Conservation (phyloP, 1,140 invertebrate genomes). For the Odontomachus brunneus region DNA sequence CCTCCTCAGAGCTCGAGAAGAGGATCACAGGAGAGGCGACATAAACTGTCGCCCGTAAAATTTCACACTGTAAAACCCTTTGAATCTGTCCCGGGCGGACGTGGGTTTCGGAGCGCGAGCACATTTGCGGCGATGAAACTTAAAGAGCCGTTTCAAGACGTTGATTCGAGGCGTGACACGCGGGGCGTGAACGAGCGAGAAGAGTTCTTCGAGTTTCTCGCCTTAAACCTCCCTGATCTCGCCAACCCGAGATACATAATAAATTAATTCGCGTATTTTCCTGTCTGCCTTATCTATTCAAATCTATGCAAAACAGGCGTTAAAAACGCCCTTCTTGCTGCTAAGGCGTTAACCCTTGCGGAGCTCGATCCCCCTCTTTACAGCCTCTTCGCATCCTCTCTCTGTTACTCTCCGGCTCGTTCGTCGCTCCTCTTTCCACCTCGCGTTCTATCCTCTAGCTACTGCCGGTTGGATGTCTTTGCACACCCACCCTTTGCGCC, state of each 20-base stretch:
- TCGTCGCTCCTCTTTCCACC: slow-evolving; percentile 60
- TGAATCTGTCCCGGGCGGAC: not conserved
- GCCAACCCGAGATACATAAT: slow-evolving; percentile 82
- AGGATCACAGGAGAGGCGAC: too few species aligned
- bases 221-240: slow-evolving; percentile 66
- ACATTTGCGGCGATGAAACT: slow-evolving; percentile 68
- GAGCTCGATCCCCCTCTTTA: slow-evolving; percentile 70
- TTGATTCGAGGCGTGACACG: slow-evolving; percentile 68
- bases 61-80: not conserved
- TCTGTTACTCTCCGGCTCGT: slow-evolving; percentile 34
- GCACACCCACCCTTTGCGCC: slow-evolving; percentile 79
- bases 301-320: slow-evolving; percentile 86
- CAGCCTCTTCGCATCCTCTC: slow-evolving; percentile 65
- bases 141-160: slow-evolving; percentile 79
- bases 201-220: slow-evolving; percentile 65
- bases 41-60: too few species aligned
- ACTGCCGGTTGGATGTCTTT: slow-evolving; percentile 81
- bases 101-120: not conserved
- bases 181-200: slow-evolving; percentile 78
- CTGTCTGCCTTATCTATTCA: slow-evolving; percentile 83
- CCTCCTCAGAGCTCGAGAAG: too few species aligned
- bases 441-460: slow-evolving; percentile 70
- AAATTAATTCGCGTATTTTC: slow-evolving; percentile 85
- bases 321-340: slow-evolving; percentile 82
- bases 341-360: slow-evolving; percentile 83